Percentiles rank a stretch among this genome's conserved stretches.
These are phyloP conservation scores for Tromatobia lineatoria DNA, from an alignment of 2,888 invertebrate genomes.

Conservation along the genomic window DNA sequence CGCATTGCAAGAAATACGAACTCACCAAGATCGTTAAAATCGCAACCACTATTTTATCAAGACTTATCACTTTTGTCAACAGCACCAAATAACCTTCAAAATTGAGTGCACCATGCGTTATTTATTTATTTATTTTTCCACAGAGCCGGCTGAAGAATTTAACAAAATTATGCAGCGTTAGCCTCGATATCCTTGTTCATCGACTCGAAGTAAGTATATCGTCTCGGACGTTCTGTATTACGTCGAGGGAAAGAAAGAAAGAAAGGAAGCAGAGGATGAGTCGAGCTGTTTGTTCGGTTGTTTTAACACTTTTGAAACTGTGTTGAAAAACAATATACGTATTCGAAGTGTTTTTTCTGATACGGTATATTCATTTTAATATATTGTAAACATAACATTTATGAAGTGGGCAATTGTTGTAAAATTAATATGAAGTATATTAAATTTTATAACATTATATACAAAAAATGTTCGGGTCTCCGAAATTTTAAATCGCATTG, in stretches of 20 bases:
- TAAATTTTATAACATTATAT: no score
- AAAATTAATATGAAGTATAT: no score
- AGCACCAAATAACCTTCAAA: no score
- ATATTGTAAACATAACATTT: no score
- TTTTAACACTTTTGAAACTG: no score
- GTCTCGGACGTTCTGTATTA: slow-evolving; percentile 17
- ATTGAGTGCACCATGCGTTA: slow-evolving; percentile 1
- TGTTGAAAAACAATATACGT: no score
- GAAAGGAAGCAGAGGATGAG: slow-evolving; percentile 57
- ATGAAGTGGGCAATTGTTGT: no score
- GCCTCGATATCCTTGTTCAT: slow-evolving; percentile 40
- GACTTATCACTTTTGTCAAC: not conserved
- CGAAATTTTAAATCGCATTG: slow-evolving; percentile 7
- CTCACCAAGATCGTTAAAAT: slow-evolving; percentile 16
- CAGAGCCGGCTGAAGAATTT: not conserved
- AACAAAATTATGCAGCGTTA: slow-evolving; percentile 13
- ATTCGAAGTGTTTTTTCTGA: no score
- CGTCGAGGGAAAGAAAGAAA: slow-evolving; percentile 56
- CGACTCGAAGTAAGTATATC: slow-evolving; percentile 27
- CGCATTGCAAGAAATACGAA: slow-evolving; percentile 10
- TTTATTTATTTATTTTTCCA: not conserved
- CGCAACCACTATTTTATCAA: not conserved
- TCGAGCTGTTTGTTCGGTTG: no score
- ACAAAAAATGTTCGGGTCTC: not conserved
- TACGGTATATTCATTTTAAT: no score